Evolutionary conservation across 2,797 vertebrate genomes (phyloP), one percentile per base, ranked within the genome.

Genomic region (Alosa sapidissima): DNA sequence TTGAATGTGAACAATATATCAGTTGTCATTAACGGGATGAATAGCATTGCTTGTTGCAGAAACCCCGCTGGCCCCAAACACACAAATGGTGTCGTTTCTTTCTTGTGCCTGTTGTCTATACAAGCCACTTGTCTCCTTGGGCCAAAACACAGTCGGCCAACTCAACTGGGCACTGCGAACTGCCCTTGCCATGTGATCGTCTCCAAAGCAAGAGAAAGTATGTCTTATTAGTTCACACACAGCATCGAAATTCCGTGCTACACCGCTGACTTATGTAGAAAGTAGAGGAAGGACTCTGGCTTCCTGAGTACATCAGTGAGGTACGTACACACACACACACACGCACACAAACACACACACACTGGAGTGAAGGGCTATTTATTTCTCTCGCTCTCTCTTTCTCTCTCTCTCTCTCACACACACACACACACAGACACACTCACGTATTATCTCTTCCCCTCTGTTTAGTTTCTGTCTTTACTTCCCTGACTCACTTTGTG

Each of bases 221-320:
- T 68, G 88, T 92, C 87, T 83, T 92, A 94, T 93, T 91, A 91
- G 93, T 94, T 98, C 94, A 92, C 97, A 91, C 0, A 1, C 84
- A 87, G 92, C 83, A 88, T 93, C 24, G 68, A 96, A 93, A 97
- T 98, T 97, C 96, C 91, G 83, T 89, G 91, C 91, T 89, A 89
- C 2, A 2, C 86, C 82, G 94, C 91, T 89, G 94, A 96, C 96
- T 95, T 94, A 94, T 92, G 93, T 92, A 93, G 92, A 93, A 93
- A 93, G 93, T 91, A 93, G 94, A 45, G 87, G 94, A 95, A 94
- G 81, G 68, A 87, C 89, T 92, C 90, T 93, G 91, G 93, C 91
- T 92, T 89, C 89, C 81, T 89, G 91, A 92, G 92, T 88, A 88
- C 81, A 60, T 60, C 78, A 87, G 87, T 85, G 88, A 93, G 88